Evolutionary conservation across 2,113 vertebrate genomes (phyloP).

Genomic region (Vicugna pacos): DNA sequence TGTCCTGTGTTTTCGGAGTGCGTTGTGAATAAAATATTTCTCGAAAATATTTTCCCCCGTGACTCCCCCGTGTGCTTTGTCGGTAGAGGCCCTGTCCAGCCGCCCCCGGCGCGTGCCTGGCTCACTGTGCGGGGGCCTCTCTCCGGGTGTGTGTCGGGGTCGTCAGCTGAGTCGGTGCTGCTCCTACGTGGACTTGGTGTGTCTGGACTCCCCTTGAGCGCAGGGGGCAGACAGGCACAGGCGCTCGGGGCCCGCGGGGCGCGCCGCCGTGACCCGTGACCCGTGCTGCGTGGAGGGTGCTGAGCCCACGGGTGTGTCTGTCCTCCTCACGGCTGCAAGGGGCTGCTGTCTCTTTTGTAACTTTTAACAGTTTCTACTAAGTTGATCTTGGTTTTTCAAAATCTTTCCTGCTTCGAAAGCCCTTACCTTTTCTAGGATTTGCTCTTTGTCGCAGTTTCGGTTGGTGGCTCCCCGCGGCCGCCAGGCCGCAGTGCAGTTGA

Average conservation of each 20-base stretch:
- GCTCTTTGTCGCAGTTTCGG: neutral
- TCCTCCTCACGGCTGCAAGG: neutral
- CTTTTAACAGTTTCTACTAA: neutral
- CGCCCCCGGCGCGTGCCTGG: neutral
- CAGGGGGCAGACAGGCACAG: neutral
- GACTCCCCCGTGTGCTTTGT: constrained; percentile 72
- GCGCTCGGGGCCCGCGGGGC: neutral
- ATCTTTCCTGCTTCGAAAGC: neutral
- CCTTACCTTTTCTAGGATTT: neutral
- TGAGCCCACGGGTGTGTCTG: neutral
- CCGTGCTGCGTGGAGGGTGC: neutral
- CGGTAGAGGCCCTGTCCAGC: constrained; percentile 57
- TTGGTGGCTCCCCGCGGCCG: no score
- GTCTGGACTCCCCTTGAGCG: neutral
- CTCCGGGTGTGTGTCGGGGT: constrained; percentile 20
- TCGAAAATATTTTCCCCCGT: constrained; percentile 77
- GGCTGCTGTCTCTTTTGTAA: neutral
- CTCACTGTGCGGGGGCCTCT: neutral
- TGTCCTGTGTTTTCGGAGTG: constrained; percentile 86
- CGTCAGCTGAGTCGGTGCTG: neutral
- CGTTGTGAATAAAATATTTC: constrained; percentile 82
- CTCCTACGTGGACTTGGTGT: no score
- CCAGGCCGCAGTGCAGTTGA: rapidly evolving
- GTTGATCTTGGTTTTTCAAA: neutral
- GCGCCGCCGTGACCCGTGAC: neutral